These are phyloP conservation scores for Pyrochroa serraticornis DNA, from an alignment of 2,888 invertebrate species.

Conservation along the genomic window DNA sequence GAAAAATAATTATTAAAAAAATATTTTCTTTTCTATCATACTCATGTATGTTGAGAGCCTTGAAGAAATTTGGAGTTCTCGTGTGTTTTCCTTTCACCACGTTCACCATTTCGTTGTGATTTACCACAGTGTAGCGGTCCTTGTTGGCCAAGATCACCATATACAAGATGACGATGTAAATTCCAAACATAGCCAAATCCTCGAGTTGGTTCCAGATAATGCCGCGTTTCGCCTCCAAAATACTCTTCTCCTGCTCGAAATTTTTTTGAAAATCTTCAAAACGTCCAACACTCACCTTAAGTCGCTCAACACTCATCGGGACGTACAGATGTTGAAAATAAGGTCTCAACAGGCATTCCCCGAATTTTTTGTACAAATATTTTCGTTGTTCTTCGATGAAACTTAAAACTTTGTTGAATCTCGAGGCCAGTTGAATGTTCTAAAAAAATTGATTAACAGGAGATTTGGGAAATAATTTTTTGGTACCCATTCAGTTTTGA, in stretches of 20 bases:
- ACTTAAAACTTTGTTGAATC: not conserved
- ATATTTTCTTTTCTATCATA: not conserved
- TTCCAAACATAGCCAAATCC: slow-evolving; percentile 42
- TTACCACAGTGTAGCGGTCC: slow-evolving; percentile 33
- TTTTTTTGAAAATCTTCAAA: not conserved
- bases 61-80: slow-evolving; percentile 8
- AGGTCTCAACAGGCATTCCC: slow-evolving; percentile 34
- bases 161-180: slow-evolving; percentile 43
- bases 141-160: slow-evolving; percentile 38
- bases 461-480: no score
- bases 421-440: not conserved
- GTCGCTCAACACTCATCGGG: slow-evolving; percentile 6
- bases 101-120: slow-evolving; percentile 36
- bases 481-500: slow-evolving; percentile 12
- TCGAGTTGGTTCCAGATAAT: slow-evolving; percentile 26
- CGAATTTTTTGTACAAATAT: slow-evolving; percentile 36
- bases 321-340: slow-evolving; percentile 38
- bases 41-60: not conserved
- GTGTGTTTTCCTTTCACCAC: slow-evolving; percentile 33
- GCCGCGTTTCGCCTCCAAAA: not conserved
- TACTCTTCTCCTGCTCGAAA: not conserved
- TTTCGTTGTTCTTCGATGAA: slow-evolving; percentile 36
- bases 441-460: no score
- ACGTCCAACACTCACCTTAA: not conserved
- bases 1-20: slow-evolving; percentile 1